Evolutionary conservation across 1,140 invertebrate species (phyloP).

Genomic region (Dendrolimus kikuchii): DNA sequence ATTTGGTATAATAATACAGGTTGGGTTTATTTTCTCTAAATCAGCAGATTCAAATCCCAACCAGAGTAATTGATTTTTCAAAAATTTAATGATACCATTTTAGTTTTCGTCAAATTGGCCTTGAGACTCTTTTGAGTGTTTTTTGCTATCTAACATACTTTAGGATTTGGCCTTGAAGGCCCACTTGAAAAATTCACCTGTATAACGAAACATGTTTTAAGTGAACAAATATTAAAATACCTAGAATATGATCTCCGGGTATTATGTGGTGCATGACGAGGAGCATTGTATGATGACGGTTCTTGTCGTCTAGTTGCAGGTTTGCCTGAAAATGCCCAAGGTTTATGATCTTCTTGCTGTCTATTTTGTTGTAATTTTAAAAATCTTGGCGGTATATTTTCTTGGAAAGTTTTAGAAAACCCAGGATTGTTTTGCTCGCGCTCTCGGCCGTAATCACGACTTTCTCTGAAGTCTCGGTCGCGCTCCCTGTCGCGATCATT

Average conservation of each 20-base stretch:
- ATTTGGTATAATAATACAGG: no score
- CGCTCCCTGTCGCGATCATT: conserved; percentile 52
- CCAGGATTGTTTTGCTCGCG: conserved; percentile 57
- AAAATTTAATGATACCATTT: no score
- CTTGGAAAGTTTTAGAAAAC: conserved; percentile 83
- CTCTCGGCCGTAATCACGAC: conserved; percentile 34
- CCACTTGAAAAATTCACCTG: no score
- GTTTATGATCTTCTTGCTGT: conserved; percentile 56
- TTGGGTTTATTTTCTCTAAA: no score
- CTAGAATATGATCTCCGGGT: conserved; percentile 60
- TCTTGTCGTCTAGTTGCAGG: conserved; percentile 63
- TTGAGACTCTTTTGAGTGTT: no score
- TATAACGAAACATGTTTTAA: no score
- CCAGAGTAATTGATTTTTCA: no score
- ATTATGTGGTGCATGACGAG: conserved; percentile 51
- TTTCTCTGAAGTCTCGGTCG: conserved; percentile 27
- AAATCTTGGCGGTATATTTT: conserved; percentile 88
- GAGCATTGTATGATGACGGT: conserved; percentile 47
- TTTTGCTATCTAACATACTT: no score
- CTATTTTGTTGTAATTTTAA: conserved; percentile 80
- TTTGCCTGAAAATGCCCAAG: conserved; percentile 54
- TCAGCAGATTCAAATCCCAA: no score
- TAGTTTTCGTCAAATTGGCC: no score
- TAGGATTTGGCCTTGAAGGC: no score
- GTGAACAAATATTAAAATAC: conserved; percentile 15